Base-by-base conservation (phyloP, 2,888 invertebrate species). In the Pecten maximus region DNA sequence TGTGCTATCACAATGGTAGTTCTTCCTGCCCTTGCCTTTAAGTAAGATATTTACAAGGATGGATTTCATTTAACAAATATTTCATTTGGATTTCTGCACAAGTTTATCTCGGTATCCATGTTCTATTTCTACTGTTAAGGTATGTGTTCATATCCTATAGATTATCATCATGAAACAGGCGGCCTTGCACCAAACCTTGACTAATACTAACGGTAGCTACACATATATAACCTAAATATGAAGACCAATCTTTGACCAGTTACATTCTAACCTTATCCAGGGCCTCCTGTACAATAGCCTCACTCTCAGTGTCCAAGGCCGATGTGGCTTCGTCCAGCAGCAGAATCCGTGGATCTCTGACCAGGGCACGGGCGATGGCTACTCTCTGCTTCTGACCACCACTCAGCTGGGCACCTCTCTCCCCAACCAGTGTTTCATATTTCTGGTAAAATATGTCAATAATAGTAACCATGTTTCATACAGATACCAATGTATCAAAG, bases 231-330 rank as follows among this genome's bases (percentile, higher is more conserved):
- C n/a, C n/a, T n/a, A n/a, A n/a, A n/a, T n/a, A n/a, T n/a, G 28
- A 35, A 28, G 44, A 4, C 74, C 15, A 8, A 8, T 35, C 35
- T 74, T 35, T 35, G 10, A 28, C 28, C 28, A 74, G 28, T 35
- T 28, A 12, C 35, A 3, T 54, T 40, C 87, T 91, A 92, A 96
- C 97, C 95, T 96, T 98, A 91, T 97, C 97, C 16, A 97, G 95
- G 35, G 97, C 98, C 28, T 97, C 98, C 97, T 99, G 99, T 0
- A 99, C 99, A 96, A 95, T 93, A 40, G 95, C 93, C 93, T 96
- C 96, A 93, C 96, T 96, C 92, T 96, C 96, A 8, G 95, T 96
- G 90, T 96, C 96, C 40, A 96, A 93, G 8, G 96, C 96, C 3
- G 96, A 96, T 19, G 96, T 96, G 2, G 96, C 96, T 90, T 96